A percentile compares a stretch with the other conserved stretches of the same genome.
Conservation (phyloP, 2,888 invertebrate genomes). For the Tinea pellionella region DNA sequence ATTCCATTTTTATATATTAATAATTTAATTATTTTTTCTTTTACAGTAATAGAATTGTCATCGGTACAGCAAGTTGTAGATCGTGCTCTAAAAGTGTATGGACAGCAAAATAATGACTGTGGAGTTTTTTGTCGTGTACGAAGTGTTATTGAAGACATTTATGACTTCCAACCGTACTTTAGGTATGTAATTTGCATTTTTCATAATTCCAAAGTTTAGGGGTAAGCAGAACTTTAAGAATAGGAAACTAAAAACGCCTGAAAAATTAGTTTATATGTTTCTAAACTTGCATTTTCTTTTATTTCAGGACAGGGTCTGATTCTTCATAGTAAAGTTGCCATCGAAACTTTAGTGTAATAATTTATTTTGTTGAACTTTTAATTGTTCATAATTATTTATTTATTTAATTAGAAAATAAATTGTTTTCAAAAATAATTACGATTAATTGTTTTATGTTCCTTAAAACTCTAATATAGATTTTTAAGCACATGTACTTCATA, state of each 20-base stretch:
- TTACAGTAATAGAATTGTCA: constrained; percentile 48
- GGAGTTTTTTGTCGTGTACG: constrained; percentile 57
- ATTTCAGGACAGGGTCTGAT: neutral
- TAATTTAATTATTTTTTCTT: neutral
- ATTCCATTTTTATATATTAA: too few species aligned
- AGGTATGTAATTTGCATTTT: constrained; percentile 33
- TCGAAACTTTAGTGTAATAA: neutral
- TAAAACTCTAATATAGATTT: too few species aligned
- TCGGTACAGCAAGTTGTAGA: constrained; percentile 57
- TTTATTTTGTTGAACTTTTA: neutral
- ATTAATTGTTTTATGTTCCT: too few species aligned
- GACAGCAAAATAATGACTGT: constrained; percentile 46
- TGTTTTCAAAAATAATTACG: neutral
- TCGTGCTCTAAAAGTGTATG: constrained; percentile 53
- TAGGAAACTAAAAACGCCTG: neutral
- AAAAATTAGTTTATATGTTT: neutral
- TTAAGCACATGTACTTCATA: too few species aligned
- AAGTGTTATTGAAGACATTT: constrained; percentile 55
- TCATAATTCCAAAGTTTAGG: too few species aligned
- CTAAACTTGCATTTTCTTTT: neutral
- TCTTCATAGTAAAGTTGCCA: constrained; percentile 1
- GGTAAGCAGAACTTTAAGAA: neutral
- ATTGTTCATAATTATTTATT: neutral
- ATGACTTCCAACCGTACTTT: constrained; percentile 61
- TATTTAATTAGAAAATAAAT: neutral